A percentile compares a stretch with the other conserved stretches of the same genome.
Conservation (phyloP, 2,888 invertebrate species). For the Euproctis similis region DNA sequence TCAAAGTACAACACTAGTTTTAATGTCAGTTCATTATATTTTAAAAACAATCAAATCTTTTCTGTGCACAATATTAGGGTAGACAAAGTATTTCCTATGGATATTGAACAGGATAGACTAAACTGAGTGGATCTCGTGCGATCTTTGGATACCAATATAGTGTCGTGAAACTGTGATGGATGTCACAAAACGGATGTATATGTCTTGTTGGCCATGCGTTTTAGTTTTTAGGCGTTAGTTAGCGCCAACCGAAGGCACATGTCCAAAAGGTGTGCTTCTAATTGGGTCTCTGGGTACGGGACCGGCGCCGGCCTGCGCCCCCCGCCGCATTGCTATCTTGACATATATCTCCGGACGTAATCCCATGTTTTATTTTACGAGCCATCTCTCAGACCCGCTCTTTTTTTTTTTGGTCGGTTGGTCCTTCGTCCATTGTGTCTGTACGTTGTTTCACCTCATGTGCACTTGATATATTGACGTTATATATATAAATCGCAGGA, state of each 20-base stretch:
- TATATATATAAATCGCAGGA: conserved; percentile 48
- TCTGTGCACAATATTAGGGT: no score
- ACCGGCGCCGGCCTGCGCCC: conserved; percentile 56
- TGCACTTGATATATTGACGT: conserved; percentile 58
- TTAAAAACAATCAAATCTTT: no score
- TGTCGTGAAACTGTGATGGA: conserved; percentile 47
- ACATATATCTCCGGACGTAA: conserved; percentile 72
- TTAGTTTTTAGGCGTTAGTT: conserved; percentile 59
- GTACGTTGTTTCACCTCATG: conserved; percentile 45
- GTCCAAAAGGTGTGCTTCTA: conserved; percentile 75
- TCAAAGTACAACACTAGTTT: no score
- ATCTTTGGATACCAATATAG: no score
- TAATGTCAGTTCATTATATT: no score
- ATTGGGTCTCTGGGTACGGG: conserved; percentile 63
- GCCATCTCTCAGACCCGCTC: conserved; percentile 56
- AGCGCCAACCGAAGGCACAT: conserved; percentile 65
- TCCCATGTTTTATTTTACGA: conserved; percentile 74
- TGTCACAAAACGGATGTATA: conserved; percentile 56
- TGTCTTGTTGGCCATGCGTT: conserved; percentile 49
- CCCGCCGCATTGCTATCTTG: conserved; percentile 69
- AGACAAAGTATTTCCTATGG: no score
- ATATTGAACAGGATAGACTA: no score
- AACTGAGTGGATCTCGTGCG: no score
- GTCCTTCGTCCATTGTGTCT: conserved; percentile 65
- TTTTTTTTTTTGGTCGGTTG: conserved; percentile 56